These are phyloP conservation scores for Dynastes maya DNA, from an alignment of 2,888 invertebrate genomes.

Conservation along the genomic window DNA sequence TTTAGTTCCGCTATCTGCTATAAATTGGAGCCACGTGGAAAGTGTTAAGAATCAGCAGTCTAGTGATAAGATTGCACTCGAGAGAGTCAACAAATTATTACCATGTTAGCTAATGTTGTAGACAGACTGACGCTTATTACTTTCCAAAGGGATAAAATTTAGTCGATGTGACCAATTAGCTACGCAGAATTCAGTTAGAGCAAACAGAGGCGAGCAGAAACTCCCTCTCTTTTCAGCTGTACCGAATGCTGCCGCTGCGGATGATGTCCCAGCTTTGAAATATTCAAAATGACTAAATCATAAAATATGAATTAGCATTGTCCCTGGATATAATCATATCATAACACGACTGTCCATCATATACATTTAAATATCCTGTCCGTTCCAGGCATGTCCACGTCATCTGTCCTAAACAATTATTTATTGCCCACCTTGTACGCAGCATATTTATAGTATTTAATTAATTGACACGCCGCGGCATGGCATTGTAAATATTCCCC, in stretches of 20 bases:
- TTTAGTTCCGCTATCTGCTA: no score
- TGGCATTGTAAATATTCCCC: slow-evolving; percentile 48
- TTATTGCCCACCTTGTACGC: slow-evolving; percentile 66
- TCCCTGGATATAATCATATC: slow-evolving; percentile 59
- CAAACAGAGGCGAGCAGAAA: slow-evolving; percentile 39
- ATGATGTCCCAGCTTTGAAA: slow-evolving; percentile 54
- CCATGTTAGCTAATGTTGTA: no score
- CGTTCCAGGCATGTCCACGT: slow-evolving; percentile 63
- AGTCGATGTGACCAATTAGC: slow-evolving; percentile 3
- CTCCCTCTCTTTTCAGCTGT: not conserved
- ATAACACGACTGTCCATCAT: slow-evolving; percentile 65
- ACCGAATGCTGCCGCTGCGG: slow-evolving; percentile 27
- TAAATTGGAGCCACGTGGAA: no score
- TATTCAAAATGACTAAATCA: slow-evolving; percentile 59
- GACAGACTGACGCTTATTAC: no score
- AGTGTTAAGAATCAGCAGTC: no score
- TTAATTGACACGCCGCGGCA: slow-evolving; percentile 62
- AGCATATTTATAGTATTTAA: slow-evolving; percentile 65
- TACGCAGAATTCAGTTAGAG: slow-evolving; percentile 49
- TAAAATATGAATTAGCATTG: slow-evolving; percentile 59
- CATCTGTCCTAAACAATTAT: slow-evolving; percentile 67
- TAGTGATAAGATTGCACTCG: no score
- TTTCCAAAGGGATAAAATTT: no score
- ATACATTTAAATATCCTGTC: slow-evolving; percentile 67
- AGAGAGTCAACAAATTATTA: no score